These are phyloP conservation scores for Siderastrea siderea DNA, from an alignment of 92 coral and sea anemone species.

Conservation along the genomic window DNA sequence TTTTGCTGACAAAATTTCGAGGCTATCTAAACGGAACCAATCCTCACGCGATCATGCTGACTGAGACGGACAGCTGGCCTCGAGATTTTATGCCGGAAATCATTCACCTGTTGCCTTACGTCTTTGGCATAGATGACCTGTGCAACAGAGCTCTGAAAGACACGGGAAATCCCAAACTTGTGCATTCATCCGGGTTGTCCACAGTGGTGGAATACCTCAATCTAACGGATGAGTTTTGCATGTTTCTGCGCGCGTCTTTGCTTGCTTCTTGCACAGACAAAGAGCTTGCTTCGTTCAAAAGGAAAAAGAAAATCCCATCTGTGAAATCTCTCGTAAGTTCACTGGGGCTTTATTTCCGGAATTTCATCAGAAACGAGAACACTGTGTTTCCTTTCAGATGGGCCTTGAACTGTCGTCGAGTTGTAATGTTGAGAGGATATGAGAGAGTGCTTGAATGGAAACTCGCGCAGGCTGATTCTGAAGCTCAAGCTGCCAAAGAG, in stretches of 20 bases:
- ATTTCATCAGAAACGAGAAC: slow-evolving; percentile 66
- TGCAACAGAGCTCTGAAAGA: slow-evolving; percentile 55
- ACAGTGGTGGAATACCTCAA: slow-evolving; percentile 65
- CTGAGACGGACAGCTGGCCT: slow-evolving; percentile 72
- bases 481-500: too few relatives aligned
- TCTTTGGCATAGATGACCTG: slow-evolving; percentile 10
- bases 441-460: slow-evolving; percentile 71
- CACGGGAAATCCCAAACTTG: slow-evolving; percentile 62
- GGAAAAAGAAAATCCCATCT: slow-evolving; percentile 22
- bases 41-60: slow-evolving; percentile 65
- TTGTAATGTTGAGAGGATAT: slow-evolving; percentile 38
- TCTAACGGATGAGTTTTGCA: slow-evolving; percentile 48
- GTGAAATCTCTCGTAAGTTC: slow-evolving; percentile 44
- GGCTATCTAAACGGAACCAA: slow-evolving; percentile 51
- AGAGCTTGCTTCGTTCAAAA: slow-evolving; percentile 10
- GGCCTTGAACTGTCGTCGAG: slow-evolving; percentile 68
- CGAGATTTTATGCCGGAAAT: slow-evolving; percentile 18
- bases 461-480: not conserved
- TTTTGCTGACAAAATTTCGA: slow-evolving; percentile 44
- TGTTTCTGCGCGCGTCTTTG: slow-evolving; percentile 76
- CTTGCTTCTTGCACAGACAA: slow-evolving; percentile 23
- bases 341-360: slow-evolving; percentile 69
- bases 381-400: slow-evolving; percentile 71
- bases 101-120: not conserved
- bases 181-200: slow-evolving; percentile 31